A percentile compares a stretch with the other conserved stretches of the same genome.
These are phyloP conservation scores for Leptoteleia sp. DNA, from an alignment of 1,140 invertebrate species.

Conservation along the genomic window DNA sequence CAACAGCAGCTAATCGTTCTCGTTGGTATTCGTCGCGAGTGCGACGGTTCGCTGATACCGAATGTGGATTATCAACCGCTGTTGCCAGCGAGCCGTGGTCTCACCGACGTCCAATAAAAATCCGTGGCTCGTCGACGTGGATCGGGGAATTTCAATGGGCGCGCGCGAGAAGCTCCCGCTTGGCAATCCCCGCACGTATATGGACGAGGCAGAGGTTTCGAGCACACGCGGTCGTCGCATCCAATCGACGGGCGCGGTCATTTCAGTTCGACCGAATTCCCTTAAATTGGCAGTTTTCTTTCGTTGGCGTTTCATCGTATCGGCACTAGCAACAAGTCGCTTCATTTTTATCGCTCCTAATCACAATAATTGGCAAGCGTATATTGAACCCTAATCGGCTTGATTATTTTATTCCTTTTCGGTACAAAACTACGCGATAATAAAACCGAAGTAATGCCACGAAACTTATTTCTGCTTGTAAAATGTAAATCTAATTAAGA, in stretches of 20 bases:
- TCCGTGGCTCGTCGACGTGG: constrained; percentile 35
- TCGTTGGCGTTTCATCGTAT: too few species aligned
- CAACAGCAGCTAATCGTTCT: constrained; percentile 46
- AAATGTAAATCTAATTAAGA: too few species aligned
- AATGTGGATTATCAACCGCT: constrained; percentile 33
- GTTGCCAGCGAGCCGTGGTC: constrained; percentile 26
- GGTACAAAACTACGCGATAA: too few species aligned
- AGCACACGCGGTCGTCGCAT: constrained; percentile 59
- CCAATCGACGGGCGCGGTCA: constrained; percentile 63
- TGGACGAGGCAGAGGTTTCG: constrained; percentile 55
- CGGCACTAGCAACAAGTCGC: too few species aligned
- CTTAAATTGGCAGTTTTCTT: not conserved
- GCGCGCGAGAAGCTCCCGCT: constrained; percentile 35
- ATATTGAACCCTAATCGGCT: too few species aligned
- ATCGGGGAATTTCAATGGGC: constrained; percentile 60
- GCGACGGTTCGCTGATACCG: constrained; percentile 37
- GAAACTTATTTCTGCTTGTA: too few species aligned
- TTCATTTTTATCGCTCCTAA: too few species aligned
- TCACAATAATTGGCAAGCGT: too few species aligned
- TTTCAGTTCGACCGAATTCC: constrained; percentile 36
- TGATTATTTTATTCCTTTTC: too few species aligned
- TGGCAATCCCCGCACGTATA: constrained; percentile 55
- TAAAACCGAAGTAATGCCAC: too few species aligned
- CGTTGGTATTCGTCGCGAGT: constrained; percentile 52
- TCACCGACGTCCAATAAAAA: constrained; percentile 51